phyloP scores from a whole-genome alignment of 2,113 vertebrate species.

The Brachypteracias leptosomus region DNA sequence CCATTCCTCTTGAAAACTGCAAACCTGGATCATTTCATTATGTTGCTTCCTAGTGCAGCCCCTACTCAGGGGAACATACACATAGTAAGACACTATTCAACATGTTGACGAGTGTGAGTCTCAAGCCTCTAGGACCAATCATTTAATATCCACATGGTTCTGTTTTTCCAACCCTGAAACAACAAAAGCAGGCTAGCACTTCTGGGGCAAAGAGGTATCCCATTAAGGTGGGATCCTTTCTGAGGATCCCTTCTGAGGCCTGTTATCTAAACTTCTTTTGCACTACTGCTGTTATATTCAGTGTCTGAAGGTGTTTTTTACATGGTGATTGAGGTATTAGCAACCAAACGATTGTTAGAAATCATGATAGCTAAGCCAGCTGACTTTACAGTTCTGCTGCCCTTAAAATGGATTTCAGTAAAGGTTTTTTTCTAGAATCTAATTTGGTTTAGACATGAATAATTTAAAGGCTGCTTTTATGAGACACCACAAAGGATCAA shows the following conservation, averaged over 20 bases:
- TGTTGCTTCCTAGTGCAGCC: background rate
- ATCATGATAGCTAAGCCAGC: conserved; percentile 36
- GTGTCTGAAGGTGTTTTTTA: background rate
- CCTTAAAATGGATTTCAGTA: conserved; percentile 51
- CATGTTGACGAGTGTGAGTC: background rate
- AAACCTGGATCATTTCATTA: background rate
- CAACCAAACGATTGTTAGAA: conserved; percentile 32
- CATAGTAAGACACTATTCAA: background rate
- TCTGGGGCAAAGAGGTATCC: background rate
- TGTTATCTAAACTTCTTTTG: background rate
- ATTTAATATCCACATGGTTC: background rate
- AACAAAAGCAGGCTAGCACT: background rate
- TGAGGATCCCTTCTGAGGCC: background rate
- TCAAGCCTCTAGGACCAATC: background rate
- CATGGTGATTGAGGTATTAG: background rate
- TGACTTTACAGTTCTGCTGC: conserved; percentile 50
- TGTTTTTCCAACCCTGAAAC: background rate
- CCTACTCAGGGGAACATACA: background rate
- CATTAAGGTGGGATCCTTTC: background rate
- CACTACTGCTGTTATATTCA: background rate
- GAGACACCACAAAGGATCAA: conserved; percentile 61
- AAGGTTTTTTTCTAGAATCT: conserved; percentile 15
- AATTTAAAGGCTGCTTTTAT: conserved; percentile 66
- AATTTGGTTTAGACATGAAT: conserved; percentile 60
- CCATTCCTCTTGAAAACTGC: background rate